Conservation (phyloP, 2,888 invertebrate species). For the Polymixis flavicincta region DNA sequence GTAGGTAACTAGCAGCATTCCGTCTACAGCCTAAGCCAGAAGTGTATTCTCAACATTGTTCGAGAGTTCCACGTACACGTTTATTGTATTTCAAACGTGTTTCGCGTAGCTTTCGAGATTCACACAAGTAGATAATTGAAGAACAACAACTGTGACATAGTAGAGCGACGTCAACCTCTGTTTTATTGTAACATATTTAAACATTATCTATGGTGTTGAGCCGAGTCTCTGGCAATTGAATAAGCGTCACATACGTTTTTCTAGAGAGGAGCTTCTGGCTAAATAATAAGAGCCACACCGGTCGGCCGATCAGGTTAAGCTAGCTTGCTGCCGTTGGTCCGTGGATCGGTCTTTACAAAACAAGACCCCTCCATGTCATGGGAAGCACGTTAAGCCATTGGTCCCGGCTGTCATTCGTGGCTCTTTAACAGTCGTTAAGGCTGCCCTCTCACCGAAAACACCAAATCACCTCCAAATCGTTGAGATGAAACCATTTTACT, state of each 20-base stretch:
- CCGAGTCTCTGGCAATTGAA: not conserved
- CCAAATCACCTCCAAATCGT: too few species aligned
- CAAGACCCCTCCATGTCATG: too few species aligned
- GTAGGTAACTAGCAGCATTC: not conserved
- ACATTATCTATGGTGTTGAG: not conserved
- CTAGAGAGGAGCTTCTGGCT: not conserved
- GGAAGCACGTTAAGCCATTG: too few species aligned
- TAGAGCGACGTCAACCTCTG: constrained; percentile 7
- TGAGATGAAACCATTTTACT: too few species aligned
- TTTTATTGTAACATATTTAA: constrained; percentile 14
- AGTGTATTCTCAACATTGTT: constrained; percentile 25
- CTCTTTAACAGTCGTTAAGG: too few species aligned
- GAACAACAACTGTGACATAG: constrained; percentile 6
- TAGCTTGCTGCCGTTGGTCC: too few species aligned
- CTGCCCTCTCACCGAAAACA: too few species aligned
- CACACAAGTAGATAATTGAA: constrained; percentile 17
- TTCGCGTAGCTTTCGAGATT: constrained; percentile 46
- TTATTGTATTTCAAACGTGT: constrained; percentile 49
- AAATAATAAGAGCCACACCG: too few species aligned
- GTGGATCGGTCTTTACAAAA: too few species aligned
- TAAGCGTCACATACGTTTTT: not conserved
- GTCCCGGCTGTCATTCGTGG: too few species aligned
- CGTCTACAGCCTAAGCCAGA: not conserved
- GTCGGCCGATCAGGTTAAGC: too few species aligned
- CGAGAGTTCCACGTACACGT: constrained; percentile 25